Conservation (phyloP, 2,113 vertebrate species). For the Epinephelus fuscoguttatus region DNA sequence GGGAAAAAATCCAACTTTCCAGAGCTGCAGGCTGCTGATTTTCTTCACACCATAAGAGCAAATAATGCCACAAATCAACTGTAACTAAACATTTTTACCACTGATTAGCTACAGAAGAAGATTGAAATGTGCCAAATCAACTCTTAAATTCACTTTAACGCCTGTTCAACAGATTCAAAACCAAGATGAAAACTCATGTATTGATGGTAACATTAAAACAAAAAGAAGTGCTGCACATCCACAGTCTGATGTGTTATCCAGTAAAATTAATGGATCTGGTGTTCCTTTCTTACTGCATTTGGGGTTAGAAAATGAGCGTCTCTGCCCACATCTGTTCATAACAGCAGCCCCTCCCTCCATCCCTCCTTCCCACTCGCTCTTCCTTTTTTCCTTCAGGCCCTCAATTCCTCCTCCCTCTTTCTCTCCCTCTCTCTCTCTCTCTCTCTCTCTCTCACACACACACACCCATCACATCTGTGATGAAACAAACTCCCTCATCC, state of each 20-base stretch:
- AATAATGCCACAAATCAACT: not conserved
- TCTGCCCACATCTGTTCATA: constrained; percentile 72
- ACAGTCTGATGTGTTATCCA: constrained; percentile 28
- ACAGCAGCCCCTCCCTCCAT: constrained; percentile 63
- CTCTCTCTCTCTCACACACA: not conserved
- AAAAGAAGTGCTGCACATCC: not conserved
- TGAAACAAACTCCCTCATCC: constrained; percentile 44
- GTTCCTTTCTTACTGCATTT: constrained; percentile 41
- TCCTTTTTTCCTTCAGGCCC: constrained; percentile 38
- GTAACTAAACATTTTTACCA: not conserved
- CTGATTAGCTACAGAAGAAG: not conserved
- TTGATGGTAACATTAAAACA: not conserved
- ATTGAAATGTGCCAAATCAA: not conserved
- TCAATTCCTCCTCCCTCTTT: constrained; percentile 23
- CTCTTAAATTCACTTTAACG: not conserved
- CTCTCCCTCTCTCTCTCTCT: constrained; percentile 42
- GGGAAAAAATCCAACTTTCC: constrained; percentile 13
- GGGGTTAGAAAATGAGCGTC: constrained; percentile 52
- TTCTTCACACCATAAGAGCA: constrained; percentile 8
- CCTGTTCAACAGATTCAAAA: not conserved
- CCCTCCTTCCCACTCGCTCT: constrained; percentile 50
- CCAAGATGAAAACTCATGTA: not conserved
- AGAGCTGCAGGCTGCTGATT: constrained; percentile 18
- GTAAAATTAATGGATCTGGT: not conserved
- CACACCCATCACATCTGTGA: constrained; percentile 45